A percentile compares a stretch with the other conserved stretches of the same genome.
Evolutionary conservation across 2,888 invertebrate species (phyloP).

Genomic region (Plebejus melissa): DNA sequence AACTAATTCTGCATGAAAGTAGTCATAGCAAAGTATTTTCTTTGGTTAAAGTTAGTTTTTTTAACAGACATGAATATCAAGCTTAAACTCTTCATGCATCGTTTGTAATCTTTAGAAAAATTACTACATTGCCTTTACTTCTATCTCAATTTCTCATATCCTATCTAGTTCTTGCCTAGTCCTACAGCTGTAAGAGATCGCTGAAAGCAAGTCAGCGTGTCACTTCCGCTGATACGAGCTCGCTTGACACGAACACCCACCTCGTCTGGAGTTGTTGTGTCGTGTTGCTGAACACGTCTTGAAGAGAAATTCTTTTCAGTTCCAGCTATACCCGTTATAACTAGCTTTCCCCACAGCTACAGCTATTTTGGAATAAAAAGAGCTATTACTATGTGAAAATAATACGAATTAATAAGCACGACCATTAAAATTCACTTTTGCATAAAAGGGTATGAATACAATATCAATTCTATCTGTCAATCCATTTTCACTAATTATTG

Average conservation of each 20-base stretch:
- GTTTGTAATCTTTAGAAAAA: no score
- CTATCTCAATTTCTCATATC: not conserved
- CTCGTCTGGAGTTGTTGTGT: constrained; percentile 33
- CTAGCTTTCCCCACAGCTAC: not conserved
- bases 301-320: constrained; percentile 12
- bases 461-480: no score
- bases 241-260: constrained; percentile 41
- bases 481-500: no score
- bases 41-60: no score
- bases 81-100: not conserved
- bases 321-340: not conserved
- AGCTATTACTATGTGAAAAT: no score
- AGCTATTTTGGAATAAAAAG: not conserved
- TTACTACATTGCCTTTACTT: no score
- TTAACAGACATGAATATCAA: no score
- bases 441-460: no score
- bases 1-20: no score
- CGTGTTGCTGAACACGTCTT: constrained; percentile 23
- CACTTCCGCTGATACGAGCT: constrained; percentile 46
- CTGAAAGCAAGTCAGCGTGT: constrained; percentile 47
- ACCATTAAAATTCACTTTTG: no score
- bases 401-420: no score
- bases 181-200: constrained; percentile 38
- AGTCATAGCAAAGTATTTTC: no score
- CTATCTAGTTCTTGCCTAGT: constrained; percentile 8